Base-by-base conservation (phyloP, 2,888 invertebrate genomes). In the Hypercompe scribonia region DNA sequence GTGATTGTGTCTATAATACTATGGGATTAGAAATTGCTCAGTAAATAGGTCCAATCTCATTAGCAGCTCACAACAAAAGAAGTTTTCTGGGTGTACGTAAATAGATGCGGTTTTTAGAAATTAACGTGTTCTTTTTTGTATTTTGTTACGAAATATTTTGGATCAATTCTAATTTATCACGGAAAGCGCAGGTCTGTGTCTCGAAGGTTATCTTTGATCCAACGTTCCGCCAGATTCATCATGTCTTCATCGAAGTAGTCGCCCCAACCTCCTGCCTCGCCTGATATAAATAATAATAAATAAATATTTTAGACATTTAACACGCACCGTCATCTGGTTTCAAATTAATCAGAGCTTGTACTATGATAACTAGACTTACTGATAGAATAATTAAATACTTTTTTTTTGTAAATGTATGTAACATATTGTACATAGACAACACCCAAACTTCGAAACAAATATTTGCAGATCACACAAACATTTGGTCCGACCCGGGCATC, bases 161-260 rank as follows among this genome's bases (percentile, higher is more conserved):
- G 5, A 34, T 28, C 34, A 8, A 2, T 0, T 58, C 13, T 36
- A 70, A 73, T 54, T 11, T 54, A 54, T 18, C 65, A 13, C 5
- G 80, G 78, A 39, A 77, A 81, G 8, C 68, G 73, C 39, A 82
- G 68, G 64, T 80, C 82, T 18, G 81, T 96, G 36, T 92, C 92
- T 68, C 93, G 88, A 50, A 97, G 89, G 91, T 97, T 96, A 65
- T 96, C 92, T 13, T 90, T 89, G 36, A 97, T 97, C 97, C 97
- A 97, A 50, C 93, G 86, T 76, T 98, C 96, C 11, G 97, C 97
- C 79, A 96, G 92, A 64, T 91, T 88, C 70, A 95, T 95, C 82
- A 98, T 94, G 81, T 97, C 96, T 5, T 96, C 94, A 39, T 96
- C 96, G 85, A 97, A 97, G 81, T 97, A 96, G 13, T 96, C 96